These are phyloP conservation scores for Periophthalmus modestus DNA, from an alignment of 2,113 vertebrate genomes.

Conservation along the genomic window DNA sequence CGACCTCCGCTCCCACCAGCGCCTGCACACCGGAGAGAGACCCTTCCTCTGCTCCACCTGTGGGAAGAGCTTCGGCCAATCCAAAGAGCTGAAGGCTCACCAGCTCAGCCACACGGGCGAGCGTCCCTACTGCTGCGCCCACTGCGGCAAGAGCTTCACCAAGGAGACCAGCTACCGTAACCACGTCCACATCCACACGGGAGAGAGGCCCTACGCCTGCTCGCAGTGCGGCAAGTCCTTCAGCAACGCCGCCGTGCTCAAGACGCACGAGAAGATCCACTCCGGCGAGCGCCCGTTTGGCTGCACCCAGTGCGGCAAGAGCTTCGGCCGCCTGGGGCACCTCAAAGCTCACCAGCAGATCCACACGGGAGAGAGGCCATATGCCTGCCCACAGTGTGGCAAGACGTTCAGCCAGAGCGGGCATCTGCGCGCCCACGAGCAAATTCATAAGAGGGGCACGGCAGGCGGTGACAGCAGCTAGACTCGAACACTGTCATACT, in stretches of 20 bases:
- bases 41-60: slow-evolving; percentile 77
- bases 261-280: slow-evolving; percentile 82
- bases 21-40: slow-evolving; percentile 79
- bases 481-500: background rate
- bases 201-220: slow-evolving; percentile 75
- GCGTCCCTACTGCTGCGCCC: slow-evolving; percentile 72
- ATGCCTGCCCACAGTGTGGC: slow-evolving; percentile 69
- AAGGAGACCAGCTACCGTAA: slow-evolving; percentile 77
- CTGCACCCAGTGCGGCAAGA: slow-evolving; percentile 82
- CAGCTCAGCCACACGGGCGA: slow-evolving; percentile 78
- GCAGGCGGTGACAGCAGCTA: slow-evolving; percentile 72
- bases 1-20: slow-evolving; percentile 78
- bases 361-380: slow-evolving; percentile 79
- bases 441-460: slow-evolving; percentile 75
- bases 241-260: slow-evolving; percentile 79
- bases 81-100: slow-evolving; percentile 78
- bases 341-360: slow-evolving; percentile 84
- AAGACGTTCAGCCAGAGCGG: slow-evolving; percentile 82
- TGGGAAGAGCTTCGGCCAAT: slow-evolving; percentile 76
- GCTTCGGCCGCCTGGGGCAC: slow-evolving; percentile 80
- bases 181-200: slow-evolving; percentile 78
- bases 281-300: slow-evolving; percentile 77
- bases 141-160: slow-evolving; percentile 79
- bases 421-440: slow-evolving; percentile 81
- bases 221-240: slow-evolving; percentile 79